phyloP scores from a whole-genome alignment of 2,113 vertebrate species.

The Colius striatus region DNA sequence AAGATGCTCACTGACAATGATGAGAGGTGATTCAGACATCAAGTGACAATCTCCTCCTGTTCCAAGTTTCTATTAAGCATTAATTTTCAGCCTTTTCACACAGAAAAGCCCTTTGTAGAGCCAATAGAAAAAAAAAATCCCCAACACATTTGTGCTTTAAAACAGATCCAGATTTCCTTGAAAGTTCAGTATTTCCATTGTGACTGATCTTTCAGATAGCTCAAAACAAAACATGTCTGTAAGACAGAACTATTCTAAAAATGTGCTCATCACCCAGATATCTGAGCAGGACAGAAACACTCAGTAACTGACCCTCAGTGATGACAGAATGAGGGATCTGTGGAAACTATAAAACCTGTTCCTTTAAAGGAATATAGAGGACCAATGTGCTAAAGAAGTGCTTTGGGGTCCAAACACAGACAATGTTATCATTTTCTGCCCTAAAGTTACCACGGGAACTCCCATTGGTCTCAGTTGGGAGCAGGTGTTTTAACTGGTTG shows the following conservation, averaged over 20 bases:
- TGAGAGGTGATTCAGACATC: constrained; percentile 51
- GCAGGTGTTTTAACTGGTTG: neutral
- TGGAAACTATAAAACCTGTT: neutral
- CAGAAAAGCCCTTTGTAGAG: neutral
- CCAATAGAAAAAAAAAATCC: neutral
- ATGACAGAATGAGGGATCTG: neutral
- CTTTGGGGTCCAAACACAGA: neutral
- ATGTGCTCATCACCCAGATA: neutral
- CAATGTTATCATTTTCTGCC: neutral
- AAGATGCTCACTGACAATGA: constrained; percentile 15
- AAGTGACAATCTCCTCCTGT: constrained; percentile 47
- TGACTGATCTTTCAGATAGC: neutral
- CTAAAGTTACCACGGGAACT: neutral
- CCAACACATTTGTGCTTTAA: neutral
- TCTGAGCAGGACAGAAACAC: neutral
- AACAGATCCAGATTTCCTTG: neutral
- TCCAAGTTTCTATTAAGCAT: constrained; percentile 23
- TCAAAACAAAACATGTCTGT: neutral
- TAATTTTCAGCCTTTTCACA: constrained; percentile 3
- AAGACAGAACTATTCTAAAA: neutral
- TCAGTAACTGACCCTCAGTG: neutral
- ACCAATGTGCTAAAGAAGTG: neutral
- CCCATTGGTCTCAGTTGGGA: neutral
- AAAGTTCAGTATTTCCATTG: neutral
- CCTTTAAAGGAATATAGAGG: neutral